Evolutionary conservation across 1,140 invertebrate species (phyloP).

Genomic region (Cydia splendana): DNA sequence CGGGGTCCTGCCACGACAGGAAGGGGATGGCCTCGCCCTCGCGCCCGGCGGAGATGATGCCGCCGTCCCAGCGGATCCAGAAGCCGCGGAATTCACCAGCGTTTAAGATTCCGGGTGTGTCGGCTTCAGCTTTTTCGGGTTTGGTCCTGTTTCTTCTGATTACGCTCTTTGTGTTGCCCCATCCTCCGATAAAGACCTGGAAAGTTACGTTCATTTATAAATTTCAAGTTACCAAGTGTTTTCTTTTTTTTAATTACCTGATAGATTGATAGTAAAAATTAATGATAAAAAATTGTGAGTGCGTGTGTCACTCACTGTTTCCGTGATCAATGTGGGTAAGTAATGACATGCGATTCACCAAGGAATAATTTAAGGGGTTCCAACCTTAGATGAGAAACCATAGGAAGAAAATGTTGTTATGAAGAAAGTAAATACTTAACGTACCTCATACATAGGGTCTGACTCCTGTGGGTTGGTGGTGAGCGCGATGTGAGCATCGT

Average conservation of each 20-base stretch:
- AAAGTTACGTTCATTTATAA: conserved; percentile 32
- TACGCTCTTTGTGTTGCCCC: conserved; percentile 91
- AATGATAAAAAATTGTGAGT: too few species aligned
- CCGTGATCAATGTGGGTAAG: too few species aligned
- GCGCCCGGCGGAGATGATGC: conserved; percentile 83
- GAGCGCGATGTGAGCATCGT: conserved; percentile 91
- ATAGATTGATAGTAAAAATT: too few species aligned
- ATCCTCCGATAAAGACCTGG: conserved; percentile 91
- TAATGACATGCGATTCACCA: too few species aligned
- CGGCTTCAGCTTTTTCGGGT: conserved; percentile 87
- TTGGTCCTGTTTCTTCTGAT: conserved; percentile 89
- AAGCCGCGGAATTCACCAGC: conserved; percentile 88
- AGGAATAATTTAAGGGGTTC: neutral
- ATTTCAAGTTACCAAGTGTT: neutral
- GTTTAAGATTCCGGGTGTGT: conserved; percentile 86
- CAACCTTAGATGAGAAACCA: neutral
- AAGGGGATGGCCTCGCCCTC: conserved; percentile 86
- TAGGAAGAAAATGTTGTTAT: neutral
- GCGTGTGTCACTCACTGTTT: too few species aligned
- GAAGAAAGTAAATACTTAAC: neutral
- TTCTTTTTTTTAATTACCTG: too few species aligned
- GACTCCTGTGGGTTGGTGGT: conserved; percentile 83
- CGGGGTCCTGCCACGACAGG: conserved; percentile 85
- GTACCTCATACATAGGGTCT: conserved; percentile 88
- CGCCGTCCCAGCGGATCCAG: conserved; percentile 89